These are phyloP conservation scores for Sphaeridia pumilis DNA, from an alignment of 2,888 invertebrate species.

Conservation along the genomic window DNA sequence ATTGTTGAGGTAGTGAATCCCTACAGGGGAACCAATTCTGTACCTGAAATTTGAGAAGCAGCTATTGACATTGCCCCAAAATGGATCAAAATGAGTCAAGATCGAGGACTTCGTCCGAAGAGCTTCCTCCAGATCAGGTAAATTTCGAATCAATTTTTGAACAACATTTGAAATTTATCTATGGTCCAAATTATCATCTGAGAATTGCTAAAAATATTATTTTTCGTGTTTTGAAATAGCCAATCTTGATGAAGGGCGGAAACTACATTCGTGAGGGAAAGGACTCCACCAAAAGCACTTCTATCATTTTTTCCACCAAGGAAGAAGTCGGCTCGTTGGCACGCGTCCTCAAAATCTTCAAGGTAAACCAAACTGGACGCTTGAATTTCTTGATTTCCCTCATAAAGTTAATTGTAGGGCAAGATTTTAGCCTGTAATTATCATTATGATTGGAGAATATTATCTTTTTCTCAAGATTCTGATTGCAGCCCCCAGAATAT, in stretches of 20 bases:
- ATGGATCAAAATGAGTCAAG: constrained; percentile 1
- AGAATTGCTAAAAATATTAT: not conserved
- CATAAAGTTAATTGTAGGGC: too few relatives aligned
- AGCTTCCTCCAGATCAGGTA: constrained; percentile 15
- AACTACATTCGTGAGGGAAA: constrained; percentile 71
- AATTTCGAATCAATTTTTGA: not conserved
- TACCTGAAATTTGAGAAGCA: not conserved
- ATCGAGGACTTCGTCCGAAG: constrained; percentile 6
- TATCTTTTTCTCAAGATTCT: too few relatives aligned
- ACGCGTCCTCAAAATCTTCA: constrained; percentile 74
- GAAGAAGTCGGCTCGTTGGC: constrained; percentile 81
- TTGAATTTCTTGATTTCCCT: too few relatives aligned
- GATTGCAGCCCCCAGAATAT: too few relatives aligned
- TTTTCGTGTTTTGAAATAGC: constrained; percentile 44
- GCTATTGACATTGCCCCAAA: too few relatives aligned
- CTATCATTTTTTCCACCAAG: constrained; percentile 74
- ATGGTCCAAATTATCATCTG: not conserved
- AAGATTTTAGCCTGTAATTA: too few relatives aligned
- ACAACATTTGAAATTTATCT: not conserved
- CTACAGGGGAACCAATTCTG: too few relatives aligned
- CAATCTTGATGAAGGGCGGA: constrained; percentile 65
- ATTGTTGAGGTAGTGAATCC: too few relatives aligned
- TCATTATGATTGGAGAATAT: too few relatives aligned
- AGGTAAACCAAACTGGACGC: too few relatives aligned
- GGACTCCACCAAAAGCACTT: constrained; percentile 63